Evolutionary conservation across 2,113 vertebrate species (phyloP), one percentile per base, ranked within the genome.

Genomic region (Murina feae): DNA sequence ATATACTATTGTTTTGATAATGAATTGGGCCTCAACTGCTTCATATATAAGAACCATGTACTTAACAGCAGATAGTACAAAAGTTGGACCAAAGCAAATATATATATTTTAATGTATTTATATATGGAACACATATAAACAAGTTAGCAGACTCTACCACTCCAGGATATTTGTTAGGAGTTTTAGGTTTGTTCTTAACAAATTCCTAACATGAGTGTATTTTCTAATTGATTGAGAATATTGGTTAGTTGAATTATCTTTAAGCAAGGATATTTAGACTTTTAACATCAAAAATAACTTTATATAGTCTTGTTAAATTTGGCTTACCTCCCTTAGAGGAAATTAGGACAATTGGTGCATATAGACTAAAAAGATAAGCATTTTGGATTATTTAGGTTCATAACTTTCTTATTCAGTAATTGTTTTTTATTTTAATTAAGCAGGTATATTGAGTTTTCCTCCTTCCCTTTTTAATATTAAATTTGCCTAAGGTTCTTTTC

Each of bases 221-320:
- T 86, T 89, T 86, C 55, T 90, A 47, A 72, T 66, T 72, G 13
- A 75, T 76, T 87, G 65, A 44, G 21, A 37, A 69, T 79, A 12
- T 90, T 89, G 2, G 9, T 44, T 86, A 39, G 55, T 30, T 78
- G n/a, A 44, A 51, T 93, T 90, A 6, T 91, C 90, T 91, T 51
- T 21, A 85, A 75, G n/a, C 32, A 80, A 71, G 17, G n/a, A 86
- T 55, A 78, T 78, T 78, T 39, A 79, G 10, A 63, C 23, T 81
- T 91, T 87, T 37, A 76, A 86, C 37, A 37, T 65, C 74, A 47
- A 69, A 83, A n/a, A 82, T 39, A 84, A n/a, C 83, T 86, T 35
- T 78, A 5, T 32, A 21, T 82, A 72, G 89, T 68, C 28, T 75
- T 93, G 30, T 94, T 28, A 82, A 82, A 87, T 95, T 80, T 90